Conservation (phyloP, 2,888 invertebrate species). For the Minunthozetes semirufus region DNA sequence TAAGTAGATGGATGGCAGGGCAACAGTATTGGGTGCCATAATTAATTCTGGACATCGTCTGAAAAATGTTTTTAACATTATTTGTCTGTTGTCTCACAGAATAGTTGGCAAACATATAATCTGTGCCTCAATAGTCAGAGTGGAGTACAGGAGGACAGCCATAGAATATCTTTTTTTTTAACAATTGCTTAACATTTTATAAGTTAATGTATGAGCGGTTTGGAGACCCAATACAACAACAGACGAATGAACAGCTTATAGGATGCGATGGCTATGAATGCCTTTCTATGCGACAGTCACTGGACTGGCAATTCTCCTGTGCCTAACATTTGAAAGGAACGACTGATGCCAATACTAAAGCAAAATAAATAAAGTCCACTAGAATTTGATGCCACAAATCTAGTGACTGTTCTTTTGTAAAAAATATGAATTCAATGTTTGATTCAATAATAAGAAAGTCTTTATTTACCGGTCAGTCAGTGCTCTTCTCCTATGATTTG, state of each 20-base stretch:
- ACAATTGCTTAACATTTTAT: neutral
- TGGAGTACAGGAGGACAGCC: neutral
- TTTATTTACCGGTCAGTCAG: constrained; percentile 1
- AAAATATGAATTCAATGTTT: neutral
- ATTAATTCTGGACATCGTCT: neutral
- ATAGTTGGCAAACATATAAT: neutral
- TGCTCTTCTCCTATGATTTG: neutral
- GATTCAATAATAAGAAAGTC: neutral
- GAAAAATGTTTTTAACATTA: neutral
- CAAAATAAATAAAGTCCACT: neutral
- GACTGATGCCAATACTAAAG: neutral
- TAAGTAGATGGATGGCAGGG: neutral
- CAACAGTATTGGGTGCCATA: neutral
- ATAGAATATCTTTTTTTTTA: neutral
- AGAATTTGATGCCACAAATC: constrained; percentile 1
- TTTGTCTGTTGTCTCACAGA: neutral
- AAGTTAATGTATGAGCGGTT: neutral
- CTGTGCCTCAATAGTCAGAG: neutral
- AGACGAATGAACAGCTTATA: constrained; percentile 5
- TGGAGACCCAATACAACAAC: neutral
- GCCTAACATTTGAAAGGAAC: neutral
- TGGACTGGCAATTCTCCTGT: constrained; percentile 6
- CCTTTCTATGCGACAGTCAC: neutral
- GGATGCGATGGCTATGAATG: neutral
- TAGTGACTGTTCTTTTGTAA: neutral